Conservation (phyloP, 92 coral and sea anemone species). For the Zoanthus sociatus region DNA sequence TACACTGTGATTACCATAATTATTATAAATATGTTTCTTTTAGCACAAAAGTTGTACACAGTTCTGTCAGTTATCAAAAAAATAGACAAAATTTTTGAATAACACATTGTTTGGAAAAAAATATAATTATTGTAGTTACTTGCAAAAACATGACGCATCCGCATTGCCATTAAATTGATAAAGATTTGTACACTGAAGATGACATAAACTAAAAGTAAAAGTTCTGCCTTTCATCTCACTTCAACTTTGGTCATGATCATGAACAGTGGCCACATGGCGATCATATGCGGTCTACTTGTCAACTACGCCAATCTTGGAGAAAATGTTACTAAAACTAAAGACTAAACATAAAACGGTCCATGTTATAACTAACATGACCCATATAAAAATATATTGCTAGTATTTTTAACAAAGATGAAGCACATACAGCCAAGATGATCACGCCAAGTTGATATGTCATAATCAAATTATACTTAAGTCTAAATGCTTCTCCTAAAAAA, state of each 20-base stretch:
- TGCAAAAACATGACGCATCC: too few relatives aligned
- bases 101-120: too few relatives aligned
- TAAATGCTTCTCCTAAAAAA: not conserved
- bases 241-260: not conserved
- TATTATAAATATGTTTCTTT: too few relatives aligned
- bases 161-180: too few relatives aligned
- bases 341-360: not conserved
- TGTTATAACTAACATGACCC: not conserved
- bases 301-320: not conserved
- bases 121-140: too few relatives aligned
- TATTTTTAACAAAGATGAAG: not conserved
- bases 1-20: too few relatives aligned
- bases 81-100: too few relatives aligned
- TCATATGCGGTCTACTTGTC: not conserved
- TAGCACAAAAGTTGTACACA: too few relatives aligned
- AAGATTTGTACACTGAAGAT: too few relatives aligned
- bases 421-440: not conserved
- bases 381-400: not conserved
- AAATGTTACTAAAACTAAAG: not conserved
- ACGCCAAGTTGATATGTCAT: not conserved
- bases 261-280: not conserved
- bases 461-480: not conserved
- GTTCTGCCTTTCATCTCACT: too few relatives aligned
- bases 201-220: too few relatives aligned
- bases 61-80: too few relatives aligned